phyloP scores from a whole-genome alignment of 2,888 invertebrate species.

The Caenorhabditis sinica region DNA sequence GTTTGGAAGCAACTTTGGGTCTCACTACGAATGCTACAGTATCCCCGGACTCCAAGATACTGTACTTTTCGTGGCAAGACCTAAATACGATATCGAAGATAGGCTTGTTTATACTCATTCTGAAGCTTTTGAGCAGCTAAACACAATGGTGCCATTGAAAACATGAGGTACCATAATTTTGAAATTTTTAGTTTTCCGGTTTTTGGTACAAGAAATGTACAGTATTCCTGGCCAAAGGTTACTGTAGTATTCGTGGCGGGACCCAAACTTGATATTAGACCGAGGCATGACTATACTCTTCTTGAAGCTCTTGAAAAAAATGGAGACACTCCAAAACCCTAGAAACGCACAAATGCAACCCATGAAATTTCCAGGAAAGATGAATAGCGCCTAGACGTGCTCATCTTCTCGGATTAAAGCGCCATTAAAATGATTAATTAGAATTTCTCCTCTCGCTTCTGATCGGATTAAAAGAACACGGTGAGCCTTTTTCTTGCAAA shows the following conservation, averaged over 20 bases:
- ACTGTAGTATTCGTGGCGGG: constrained; percentile 9
- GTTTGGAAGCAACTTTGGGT: not conserved
- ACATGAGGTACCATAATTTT: too few relatives aligned
- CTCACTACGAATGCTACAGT: not conserved
- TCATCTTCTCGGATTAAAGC: constrained; percentile 42
- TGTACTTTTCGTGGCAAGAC: too few relatives aligned
- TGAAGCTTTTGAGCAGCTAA: not conserved
- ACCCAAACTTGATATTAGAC: not conserved
- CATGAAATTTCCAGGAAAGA: too few relatives aligned
- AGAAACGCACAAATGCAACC: too few relatives aligned
- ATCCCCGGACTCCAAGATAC: not conserved
- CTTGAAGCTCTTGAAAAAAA: too few relatives aligned
- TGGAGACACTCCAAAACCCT: too few relatives aligned
- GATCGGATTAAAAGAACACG: constrained; percentile 49
- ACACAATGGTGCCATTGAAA: too few relatives aligned
- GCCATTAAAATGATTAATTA: constrained; percentile 59
- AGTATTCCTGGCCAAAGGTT: not conserved
- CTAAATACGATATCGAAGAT: too few relatives aligned
- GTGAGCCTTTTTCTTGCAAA: constrained; percentile 14
- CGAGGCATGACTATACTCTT: too few relatives aligned
- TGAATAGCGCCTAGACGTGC: too few relatives aligned
- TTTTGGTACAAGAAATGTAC: too few relatives aligned
- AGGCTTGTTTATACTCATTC: not conserved
- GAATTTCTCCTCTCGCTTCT: constrained; percentile 8
- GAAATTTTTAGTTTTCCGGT: too few relatives aligned